Conservation (phyloP, 2,888 invertebrate genomes). For the Microctonus brassicae region DNA sequence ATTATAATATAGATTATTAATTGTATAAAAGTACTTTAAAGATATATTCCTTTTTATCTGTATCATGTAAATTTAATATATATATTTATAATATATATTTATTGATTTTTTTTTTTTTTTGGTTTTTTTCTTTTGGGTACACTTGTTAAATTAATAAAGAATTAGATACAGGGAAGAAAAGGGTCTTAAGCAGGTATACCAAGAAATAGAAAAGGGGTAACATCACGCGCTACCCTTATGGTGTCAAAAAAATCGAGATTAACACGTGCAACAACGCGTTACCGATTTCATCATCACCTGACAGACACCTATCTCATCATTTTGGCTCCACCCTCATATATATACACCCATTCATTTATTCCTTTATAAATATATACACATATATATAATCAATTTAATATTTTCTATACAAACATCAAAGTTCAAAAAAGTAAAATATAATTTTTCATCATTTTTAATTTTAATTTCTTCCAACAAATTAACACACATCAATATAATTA, state of each 20-base stretch:
- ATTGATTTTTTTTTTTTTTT: background rate
- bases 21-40: no score
- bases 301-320: constrained; percentile 34
- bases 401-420: background rate
- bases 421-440: background rate
- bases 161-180: background rate
- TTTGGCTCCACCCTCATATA: constrained; percentile 14
- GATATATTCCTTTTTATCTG: no score
- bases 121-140: background rate
- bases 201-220: constrained; percentile 38
- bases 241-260: constrained; percentile 49
- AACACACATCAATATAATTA: no score
- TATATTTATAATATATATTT: no score
- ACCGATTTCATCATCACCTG: constrained; percentile 43
- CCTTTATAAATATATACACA: constrained; percentile 18
- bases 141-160: background rate
- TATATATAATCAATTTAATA: constrained; percentile 24
- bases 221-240: constrained; percentile 61
- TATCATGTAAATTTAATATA: no score
- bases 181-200: constrained; percentile 9
- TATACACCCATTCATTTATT: constrained; percentile 24
- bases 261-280: constrained; percentile 30
- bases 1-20: no score
- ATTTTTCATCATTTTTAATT: background rate
- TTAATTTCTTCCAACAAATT: background rate